Conservation (phyloP, 53 echinoderm and acorn worm species). For the Pentamera pediparva region DNA sequence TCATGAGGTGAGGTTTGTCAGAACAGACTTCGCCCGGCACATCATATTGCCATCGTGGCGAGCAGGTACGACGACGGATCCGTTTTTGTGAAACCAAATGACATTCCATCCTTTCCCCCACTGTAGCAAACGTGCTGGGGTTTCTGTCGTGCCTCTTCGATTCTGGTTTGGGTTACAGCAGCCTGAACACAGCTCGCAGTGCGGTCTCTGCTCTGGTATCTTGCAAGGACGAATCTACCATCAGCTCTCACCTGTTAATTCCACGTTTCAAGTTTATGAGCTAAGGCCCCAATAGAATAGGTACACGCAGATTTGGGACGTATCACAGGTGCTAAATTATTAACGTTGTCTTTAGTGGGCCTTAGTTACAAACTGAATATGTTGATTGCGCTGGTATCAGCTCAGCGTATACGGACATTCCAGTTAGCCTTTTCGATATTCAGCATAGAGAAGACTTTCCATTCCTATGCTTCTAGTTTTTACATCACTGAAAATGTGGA, state of each 20-base stretch:
- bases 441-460: background rate
- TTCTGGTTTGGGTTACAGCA: conserved; percentile 16
- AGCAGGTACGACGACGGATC: conserved; percentile 28
- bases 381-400: conserved; percentile 20
- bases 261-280: background rate
- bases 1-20: background rate
- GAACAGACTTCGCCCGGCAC: background rate
- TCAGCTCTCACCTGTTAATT: conserved; percentile 21
- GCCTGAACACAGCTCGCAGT: conserved; percentile 20
- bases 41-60: conserved; percentile 34
- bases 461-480: background rate
- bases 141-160: conserved; percentile 18
- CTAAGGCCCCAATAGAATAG: conserved; percentile 4
- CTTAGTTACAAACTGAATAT: conserved; percentile 18
- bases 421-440: background rate
- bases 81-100: background rate
- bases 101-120: conserved; percentile 6
- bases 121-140: background rate
- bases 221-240: no score
- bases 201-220: no score
- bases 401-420: background rate
- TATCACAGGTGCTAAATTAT: background rate
- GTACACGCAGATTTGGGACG: conserved; percentile 17
- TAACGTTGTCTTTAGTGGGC: background rate
- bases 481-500: background rate